Percentiles rank a stretch among this genome's conserved stretches.
phyloP scores from a whole-genome alignment of 2,888 invertebrate genomes.

The Tenodera sinensis region DNA sequence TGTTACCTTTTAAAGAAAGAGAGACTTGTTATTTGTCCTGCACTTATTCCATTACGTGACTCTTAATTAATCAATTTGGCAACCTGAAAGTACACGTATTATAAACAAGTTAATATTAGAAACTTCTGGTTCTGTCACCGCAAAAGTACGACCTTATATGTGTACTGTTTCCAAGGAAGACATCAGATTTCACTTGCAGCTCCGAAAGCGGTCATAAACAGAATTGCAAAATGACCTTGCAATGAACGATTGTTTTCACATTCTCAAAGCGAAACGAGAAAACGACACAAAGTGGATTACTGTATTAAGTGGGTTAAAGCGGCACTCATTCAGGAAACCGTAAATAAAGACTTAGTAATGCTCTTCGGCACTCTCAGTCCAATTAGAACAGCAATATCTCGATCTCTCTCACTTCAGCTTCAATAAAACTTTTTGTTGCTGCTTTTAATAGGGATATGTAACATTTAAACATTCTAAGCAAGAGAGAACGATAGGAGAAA shows the following conservation, averaged over 20 bases:
- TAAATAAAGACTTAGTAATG: not conserved
- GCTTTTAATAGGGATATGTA: no score
- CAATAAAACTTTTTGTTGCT: no score
- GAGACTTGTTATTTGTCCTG: no score
- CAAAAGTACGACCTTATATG: not conserved
- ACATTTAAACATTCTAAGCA: no score
- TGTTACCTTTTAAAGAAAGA: no score
- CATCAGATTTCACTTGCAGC: not conserved
- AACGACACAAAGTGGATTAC: not conserved
- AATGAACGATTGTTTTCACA: not conserved
- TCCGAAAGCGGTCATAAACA: not conserved
- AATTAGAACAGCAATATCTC: no score
- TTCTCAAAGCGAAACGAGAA: not conserved
- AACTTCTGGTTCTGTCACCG: not conserved
- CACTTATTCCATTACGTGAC: no score
- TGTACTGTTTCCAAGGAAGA: not conserved
- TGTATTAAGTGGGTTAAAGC: not conserved
- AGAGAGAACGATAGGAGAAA: no score
- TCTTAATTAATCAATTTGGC: no score
- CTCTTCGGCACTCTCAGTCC: no score
- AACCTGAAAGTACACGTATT: no score
- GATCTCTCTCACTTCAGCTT: no score
- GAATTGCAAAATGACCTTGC: not conserved
- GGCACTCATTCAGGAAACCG: not conserved
- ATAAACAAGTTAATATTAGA: not conserved